Percentiles rank a stretch among this genome's conserved stretches.
phyloP scores from a whole-genome alignment of 2,113 vertebrate genomes.

The Oxyura jamaicensis region DNA sequence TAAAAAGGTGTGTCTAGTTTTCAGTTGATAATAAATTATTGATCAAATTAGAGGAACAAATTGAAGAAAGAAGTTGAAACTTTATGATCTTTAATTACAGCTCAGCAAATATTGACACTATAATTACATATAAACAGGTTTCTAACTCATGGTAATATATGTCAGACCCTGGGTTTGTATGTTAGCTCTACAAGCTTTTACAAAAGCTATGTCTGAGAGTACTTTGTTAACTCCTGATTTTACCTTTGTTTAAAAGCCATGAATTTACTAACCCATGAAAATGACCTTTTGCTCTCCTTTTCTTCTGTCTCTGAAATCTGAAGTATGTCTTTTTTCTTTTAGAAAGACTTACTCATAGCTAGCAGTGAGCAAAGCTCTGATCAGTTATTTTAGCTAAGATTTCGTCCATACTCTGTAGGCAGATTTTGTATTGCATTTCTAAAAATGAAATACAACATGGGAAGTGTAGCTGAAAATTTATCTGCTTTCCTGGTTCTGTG shows the following conservation, averaged over 20 bases:
- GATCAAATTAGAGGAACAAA: conserved; percentile 8
- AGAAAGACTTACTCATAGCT: background rate
- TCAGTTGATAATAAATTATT: conserved; percentile 2
- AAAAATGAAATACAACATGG: background rate
- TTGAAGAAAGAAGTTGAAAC: conserved; percentile 34
- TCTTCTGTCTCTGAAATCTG: background rate
- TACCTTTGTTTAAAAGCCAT: background rate
- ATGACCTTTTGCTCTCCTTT: background rate
- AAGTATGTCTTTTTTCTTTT: background rate
- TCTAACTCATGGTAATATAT: background rate
- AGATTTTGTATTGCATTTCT: background rate
- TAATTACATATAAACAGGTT: background rate
- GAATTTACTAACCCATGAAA: background rate
- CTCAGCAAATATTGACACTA: conserved; percentile 16
- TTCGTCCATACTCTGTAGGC: background rate
- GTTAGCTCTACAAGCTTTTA: background rate
- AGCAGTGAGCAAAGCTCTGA: background rate
- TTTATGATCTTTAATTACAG: conserved; percentile 31
- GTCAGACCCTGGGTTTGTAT: background rate
- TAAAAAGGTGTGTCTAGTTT: background rate
- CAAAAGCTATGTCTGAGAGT: background rate
- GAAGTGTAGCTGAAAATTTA: background rate
- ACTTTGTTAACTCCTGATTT: background rate
- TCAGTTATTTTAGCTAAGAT: background rate
- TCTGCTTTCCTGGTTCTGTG: background rate